Conservation (phyloP, 2,113 vertebrate species). For the Toxostoma redivivum region DNA sequence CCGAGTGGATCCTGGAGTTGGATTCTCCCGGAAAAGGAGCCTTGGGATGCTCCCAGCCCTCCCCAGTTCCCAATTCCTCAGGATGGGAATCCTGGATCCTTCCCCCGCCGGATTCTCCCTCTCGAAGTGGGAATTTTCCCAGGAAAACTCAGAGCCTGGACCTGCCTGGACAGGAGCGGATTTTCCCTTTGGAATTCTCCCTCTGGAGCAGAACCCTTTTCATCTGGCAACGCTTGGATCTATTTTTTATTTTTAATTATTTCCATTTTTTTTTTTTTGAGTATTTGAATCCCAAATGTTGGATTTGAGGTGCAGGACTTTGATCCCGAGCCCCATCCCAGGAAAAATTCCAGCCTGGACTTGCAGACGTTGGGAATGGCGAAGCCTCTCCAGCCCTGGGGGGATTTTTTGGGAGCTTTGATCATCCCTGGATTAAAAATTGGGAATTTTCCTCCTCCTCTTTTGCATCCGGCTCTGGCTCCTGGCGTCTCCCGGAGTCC, state of each 20-base stretch:
- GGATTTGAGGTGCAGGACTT: background rate
- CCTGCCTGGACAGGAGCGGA: background rate
- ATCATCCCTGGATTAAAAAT: background rate
- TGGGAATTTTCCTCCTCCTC: background rate
- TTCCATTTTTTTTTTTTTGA: accelerated
- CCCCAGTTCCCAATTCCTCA: background rate
- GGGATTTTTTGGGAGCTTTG: background rate
- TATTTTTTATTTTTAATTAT: background rate
- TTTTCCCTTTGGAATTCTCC: background rate
- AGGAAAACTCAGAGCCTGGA: background rate
- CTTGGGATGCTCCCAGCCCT: background rate
- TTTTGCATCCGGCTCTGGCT: background rate
- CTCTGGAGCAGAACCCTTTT: background rate
- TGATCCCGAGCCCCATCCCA: background rate
- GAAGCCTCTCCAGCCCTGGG: background rate
- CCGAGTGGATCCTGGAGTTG: accelerated
- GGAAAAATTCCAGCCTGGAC: slow-evolving; percentile 30
- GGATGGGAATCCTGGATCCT: background rate
- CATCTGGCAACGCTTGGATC: background rate
- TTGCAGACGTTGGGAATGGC: background rate
- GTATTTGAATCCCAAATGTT: background rate
- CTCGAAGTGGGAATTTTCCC: background rate
- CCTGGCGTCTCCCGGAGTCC: background rate
- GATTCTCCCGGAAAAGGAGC: background rate
- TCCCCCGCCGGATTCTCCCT: accelerated